Percentiles rank a stretch among this genome's conserved stretches.
Conservation (phyloP, 2,888 invertebrate genomes). For the Eilema depressum region DNA sequence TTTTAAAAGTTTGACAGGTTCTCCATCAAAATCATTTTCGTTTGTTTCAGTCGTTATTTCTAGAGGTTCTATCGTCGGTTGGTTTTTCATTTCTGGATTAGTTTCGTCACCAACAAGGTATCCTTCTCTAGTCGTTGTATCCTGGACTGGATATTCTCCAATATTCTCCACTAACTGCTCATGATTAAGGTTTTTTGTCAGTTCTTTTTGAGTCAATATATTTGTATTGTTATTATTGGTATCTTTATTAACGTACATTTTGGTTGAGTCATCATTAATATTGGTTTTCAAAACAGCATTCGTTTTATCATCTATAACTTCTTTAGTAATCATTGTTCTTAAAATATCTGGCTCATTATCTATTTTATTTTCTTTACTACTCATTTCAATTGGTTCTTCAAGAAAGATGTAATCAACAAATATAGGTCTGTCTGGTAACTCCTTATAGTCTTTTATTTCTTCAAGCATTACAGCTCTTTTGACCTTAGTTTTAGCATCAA, state of each 20-base stretch:
- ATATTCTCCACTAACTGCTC: background rate
- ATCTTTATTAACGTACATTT: background rate
- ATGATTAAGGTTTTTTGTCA: background rate
- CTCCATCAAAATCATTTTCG: constrained; percentile 35
- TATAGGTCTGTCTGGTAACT: constrained; percentile 40
- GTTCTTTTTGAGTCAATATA: background rate
- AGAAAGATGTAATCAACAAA: constrained; percentile 71
- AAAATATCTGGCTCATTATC: constrained; percentile 4
- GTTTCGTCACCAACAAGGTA: constrained; percentile 40
- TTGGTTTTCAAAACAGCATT: constrained; percentile 11
- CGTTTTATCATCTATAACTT: constrained; percentile 21
- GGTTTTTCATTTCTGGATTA: constrained; percentile 8
- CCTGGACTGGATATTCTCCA: constrained; percentile 6
- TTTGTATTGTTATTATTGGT: background rate
- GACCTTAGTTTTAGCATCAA: constrained; percentile 45
- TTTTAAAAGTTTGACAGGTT: constrained; percentile 51
- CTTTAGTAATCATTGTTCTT: constrained; percentile 21
- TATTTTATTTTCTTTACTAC: constrained; percentile 12
- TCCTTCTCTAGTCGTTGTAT: constrained; percentile 44
- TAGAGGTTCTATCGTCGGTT: constrained; percentile 11
- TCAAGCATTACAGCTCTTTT: constrained; percentile 52
- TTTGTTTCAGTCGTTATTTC: constrained; percentile 33
- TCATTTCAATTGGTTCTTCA: constrained; percentile 49
- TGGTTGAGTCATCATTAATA: background rate
- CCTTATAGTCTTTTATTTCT: constrained; percentile 47